These are phyloP conservation scores for Myotis pilosus DNA, from an alignment of 2,797 vertebrate genomes.

Conservation along the genomic window DNA sequence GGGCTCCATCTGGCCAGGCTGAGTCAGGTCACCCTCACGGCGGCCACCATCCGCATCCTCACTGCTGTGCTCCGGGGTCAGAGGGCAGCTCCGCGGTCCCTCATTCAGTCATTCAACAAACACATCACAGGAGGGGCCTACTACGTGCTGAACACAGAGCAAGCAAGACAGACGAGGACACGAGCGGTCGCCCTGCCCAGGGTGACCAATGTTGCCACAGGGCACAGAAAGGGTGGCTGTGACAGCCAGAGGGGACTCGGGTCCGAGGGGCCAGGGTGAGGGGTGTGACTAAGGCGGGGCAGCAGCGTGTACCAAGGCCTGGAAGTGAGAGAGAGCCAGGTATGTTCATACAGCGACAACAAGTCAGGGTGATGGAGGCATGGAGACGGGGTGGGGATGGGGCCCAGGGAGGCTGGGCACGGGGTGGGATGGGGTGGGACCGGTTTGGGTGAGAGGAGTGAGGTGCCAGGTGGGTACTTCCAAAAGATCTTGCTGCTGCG, in stretches of 20 bases:
- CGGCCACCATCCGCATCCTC: neutral
- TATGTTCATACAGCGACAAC: fast-evolving
- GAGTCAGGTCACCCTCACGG: neutral
- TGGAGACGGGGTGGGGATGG: neutral
- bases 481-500: neutral
- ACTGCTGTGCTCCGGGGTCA: neutral
- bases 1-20: constrained; percentile 58
- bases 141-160: neutral
- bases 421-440: neutral
- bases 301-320: neutral
- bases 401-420: neutral
- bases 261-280: neutral
- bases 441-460: neutral
- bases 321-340: neutral
- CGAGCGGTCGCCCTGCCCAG: too few species aligned
- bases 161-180: neutral
- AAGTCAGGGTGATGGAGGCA: neutral
- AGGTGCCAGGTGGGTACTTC: neutral
- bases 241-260: neutral
- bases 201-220: neutral
- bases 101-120: constrained; percentile 39
- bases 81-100: neutral
- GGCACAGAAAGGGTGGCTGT: neutral
- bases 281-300: neutral
- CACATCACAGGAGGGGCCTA: neutral